Percentiles rank a stretch among this genome's conserved stretches.
Evolutionary conservation across 2,888 invertebrate genomes (phyloP).

Genomic region (Choreutis nemorana): DNA sequence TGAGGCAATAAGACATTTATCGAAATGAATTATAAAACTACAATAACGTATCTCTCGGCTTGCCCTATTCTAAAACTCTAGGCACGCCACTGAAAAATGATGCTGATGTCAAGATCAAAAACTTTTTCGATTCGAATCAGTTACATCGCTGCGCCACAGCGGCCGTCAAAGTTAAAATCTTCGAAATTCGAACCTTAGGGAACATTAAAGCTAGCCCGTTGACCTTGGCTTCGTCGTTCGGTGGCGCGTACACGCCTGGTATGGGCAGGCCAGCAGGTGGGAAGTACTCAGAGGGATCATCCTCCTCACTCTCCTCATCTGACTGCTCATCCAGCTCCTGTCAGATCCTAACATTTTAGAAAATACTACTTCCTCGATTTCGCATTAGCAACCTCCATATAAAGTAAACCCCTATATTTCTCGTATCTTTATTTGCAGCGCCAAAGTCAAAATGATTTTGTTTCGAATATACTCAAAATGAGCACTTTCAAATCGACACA

Average conservation of each 20-base stretch:
- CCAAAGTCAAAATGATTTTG: neutral
- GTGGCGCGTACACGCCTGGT: constrained; percentile 51
- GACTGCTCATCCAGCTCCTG: constrained; percentile 31
- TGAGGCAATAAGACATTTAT: too few species aligned
- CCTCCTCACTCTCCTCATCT: constrained; percentile 22
- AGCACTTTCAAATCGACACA: too few species aligned
- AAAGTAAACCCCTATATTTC: neutral
- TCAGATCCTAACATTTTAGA: constrained; percentile 28
- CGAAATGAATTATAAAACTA: too few species aligned
- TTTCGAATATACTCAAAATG: too few species aligned
- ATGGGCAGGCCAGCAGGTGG: constrained; percentile 41
- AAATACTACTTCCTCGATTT: neutral
- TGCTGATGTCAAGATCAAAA: too few species aligned
- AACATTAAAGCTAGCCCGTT: constrained; percentile 48
- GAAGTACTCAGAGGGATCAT: constrained; percentile 39
- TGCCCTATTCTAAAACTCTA: too few species aligned
- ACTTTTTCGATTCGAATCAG: too few species aligned
- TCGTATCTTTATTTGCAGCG: too few species aligned
- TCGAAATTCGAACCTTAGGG: constrained; percentile 27
- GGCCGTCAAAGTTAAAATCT: too few species aligned
- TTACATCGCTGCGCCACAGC: too few species aligned
- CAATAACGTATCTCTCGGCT: too few species aligned
- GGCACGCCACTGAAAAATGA: too few species aligned
- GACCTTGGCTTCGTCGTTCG: constrained; percentile 45
- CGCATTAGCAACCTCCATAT: neutral